Conservation (phyloP, 1,140 invertebrate genomes). For the Drosophila novamexicana region DNA sequence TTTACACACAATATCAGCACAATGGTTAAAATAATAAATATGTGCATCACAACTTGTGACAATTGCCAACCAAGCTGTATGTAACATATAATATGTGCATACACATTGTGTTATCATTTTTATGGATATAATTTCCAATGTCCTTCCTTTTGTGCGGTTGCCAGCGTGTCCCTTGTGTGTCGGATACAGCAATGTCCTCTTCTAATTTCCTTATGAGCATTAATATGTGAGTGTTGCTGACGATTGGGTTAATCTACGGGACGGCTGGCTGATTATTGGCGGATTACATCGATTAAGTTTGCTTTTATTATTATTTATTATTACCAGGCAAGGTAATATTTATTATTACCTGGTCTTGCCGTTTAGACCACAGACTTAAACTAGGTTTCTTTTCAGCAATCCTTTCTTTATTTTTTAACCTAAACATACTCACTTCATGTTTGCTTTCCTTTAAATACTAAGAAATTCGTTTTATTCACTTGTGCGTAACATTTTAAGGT, state of each 20-base stretch:
- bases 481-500: neutral
- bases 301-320: too few species aligned
- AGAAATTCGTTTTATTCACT: neutral
- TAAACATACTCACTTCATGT: too few species aligned
- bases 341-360: too few species aligned
- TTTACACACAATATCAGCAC: constrained; percentile 30
- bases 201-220: constrained; percentile 71
- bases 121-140: constrained; percentile 81
- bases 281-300: neutral
- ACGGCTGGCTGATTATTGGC: constrained; percentile 16
- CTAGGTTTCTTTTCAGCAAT: too few species aligned
- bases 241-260: constrained; percentile 16
- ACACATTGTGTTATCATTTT: constrained; percentile 54
- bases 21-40: constrained; percentile 56
- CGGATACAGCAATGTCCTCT: constrained; percentile 82
- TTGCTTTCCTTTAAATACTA: too few species aligned
- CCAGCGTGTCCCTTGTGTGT: constrained; percentile 37
- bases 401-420: too few species aligned
- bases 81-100: neutral
- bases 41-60: constrained; percentile 48
- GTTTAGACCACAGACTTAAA: too few species aligned
- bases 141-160: constrained; percentile 56
- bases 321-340: too few species aligned
- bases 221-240: constrained; percentile 41
- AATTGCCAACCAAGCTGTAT: constrained; percentile 20